A percentile compares a stretch with the other conserved stretches of the same genome.
phyloP scores from a whole-genome alignment of 1,140 invertebrate species.

The Drosophila mayri region DNA sequence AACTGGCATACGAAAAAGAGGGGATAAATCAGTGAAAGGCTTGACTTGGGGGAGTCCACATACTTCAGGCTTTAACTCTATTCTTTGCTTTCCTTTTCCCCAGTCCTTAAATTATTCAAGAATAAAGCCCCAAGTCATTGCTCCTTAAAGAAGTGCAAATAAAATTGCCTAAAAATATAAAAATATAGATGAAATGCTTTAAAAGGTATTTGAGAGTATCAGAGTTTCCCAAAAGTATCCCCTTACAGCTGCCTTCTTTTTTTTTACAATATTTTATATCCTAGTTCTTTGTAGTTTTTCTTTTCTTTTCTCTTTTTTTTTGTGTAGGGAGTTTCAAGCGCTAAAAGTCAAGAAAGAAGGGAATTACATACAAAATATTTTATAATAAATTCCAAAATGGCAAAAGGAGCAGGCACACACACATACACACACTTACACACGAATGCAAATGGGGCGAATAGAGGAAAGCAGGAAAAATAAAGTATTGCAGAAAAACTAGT shows the following conservation, averaged over 20 bases:
- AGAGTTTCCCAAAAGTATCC: not conserved
- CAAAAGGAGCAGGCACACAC: constrained; percentile 27
- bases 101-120: constrained; percentile 5
- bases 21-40: constrained; percentile 37
- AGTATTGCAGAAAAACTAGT: constrained; percentile 49
- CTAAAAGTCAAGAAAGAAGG: constrained; percentile 50
- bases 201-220: not conserved
- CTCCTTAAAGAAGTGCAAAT: not conserved
- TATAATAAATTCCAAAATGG: constrained; percentile 67
- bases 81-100: not conserved
- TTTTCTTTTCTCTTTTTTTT: not conserved
- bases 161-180: not conserved
- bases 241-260: not conserved
- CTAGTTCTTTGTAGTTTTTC: constrained; percentile 5
- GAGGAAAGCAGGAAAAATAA: constrained; percentile 18
- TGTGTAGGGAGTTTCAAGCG: constrained; percentile 4
- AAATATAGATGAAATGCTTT: not conserved
- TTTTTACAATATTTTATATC: constrained; percentile 14
- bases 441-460: constrained; percentile 35
- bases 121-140: constrained; percentile 2
- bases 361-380: constrained; percentile 66
- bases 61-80: constrained; percentile 16
- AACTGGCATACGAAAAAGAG: constrained; percentile 15
- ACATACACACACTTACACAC: constrained; percentile 21
- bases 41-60: constrained; percentile 9